Conservation (phyloP, 1,140 invertebrate species). For the Rhopalosiphum padi region DNA sequence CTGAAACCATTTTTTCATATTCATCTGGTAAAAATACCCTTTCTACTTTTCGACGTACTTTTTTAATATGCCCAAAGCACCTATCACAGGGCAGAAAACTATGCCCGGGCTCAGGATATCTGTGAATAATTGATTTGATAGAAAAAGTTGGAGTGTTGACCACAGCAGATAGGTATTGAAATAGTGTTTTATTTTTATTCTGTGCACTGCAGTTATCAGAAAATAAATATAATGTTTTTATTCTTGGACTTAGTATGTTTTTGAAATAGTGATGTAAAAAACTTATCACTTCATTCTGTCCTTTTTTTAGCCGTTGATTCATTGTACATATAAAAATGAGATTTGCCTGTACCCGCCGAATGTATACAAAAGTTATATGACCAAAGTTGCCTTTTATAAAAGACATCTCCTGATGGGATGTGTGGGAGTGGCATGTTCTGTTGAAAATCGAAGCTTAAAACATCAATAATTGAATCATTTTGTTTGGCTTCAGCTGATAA, state of each 20-base stretch:
- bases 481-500: neutral
- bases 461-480: constrained; percentile 33
- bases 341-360: neutral
- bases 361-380: constrained; percentile 25
- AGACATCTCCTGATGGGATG: neutral
- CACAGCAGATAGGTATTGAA: constrained; percentile 32
- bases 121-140: constrained; percentile 26
- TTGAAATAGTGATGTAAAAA: constrained; percentile 50
- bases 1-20: constrained; percentile 39
- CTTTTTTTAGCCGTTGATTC: neutral
- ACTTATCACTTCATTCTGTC: constrained; percentile 25
- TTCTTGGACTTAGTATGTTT: neutral
- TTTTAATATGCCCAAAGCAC: neutral
- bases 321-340: constrained; percentile 31
- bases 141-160: neutral
- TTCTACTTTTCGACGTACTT: neutral
- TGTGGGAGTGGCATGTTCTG: constrained; percentile 10
- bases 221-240: constrained; percentile 35
- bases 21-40: neutral
- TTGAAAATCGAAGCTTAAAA: constrained; percentile 24
- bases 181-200: constrained; percentile 48
- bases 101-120: neutral
- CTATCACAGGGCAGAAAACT: neutral
- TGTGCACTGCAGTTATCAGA: constrained; percentile 46
- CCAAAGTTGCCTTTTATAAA: constrained; percentile 44